These are phyloP conservation scores for Holocentrus rufus DNA, from an alignment of 2,797 vertebrate species.

Conservation along the genomic window DNA sequence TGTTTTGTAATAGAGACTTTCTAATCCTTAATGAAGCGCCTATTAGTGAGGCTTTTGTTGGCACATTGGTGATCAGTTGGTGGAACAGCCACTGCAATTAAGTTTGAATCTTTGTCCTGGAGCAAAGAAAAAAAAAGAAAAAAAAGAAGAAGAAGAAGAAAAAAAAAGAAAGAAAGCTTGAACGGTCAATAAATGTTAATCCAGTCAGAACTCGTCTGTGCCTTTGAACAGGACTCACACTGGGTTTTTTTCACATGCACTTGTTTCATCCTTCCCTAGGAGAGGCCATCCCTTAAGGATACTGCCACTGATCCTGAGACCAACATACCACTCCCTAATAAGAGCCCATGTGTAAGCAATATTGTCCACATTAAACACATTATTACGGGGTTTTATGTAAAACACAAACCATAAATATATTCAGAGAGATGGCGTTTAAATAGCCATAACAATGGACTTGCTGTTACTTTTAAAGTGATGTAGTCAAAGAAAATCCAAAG, in stretches of 20 bases:
- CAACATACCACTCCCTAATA: constrained; percentile 89
- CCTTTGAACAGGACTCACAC: constrained; percentile 96
- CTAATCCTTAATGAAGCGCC: constrained; percentile 97
- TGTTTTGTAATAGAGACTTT: constrained; percentile 99
- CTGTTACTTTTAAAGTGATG: constrained; percentile 30
- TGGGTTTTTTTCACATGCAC: constrained; percentile 86
- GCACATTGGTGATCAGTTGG: constrained; percentile 97
- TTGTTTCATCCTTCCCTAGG: constrained; percentile 87
- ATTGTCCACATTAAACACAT: constrained; percentile 84
- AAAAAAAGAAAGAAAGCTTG: constrained; percentile 83
- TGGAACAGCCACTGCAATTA: constrained; percentile 97
- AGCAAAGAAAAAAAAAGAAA: constrained; percentile 80
- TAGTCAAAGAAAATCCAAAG: constrained; percentile 43
- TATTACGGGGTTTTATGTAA: constrained; percentile 78
- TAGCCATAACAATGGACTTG: constrained; percentile 29
- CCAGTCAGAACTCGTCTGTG: constrained; percentile 95
- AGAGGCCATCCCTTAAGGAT: constrained; percentile 89
- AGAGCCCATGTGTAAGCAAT: constrained; percentile 89
- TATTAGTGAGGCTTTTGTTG: constrained; percentile 98
- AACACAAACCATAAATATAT: constrained; percentile 68
- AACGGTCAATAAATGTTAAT: constrained; percentile 99
- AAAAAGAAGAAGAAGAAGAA: constrained; percentile 14
- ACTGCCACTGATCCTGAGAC: constrained; percentile 82
- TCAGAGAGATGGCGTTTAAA: constrained; percentile 30
- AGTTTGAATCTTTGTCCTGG: constrained; percentile 95